These are phyloP conservation scores for Strigops habroptila DNA, from an alignment of 2,113 vertebrate species.

Conservation along the genomic window DNA sequence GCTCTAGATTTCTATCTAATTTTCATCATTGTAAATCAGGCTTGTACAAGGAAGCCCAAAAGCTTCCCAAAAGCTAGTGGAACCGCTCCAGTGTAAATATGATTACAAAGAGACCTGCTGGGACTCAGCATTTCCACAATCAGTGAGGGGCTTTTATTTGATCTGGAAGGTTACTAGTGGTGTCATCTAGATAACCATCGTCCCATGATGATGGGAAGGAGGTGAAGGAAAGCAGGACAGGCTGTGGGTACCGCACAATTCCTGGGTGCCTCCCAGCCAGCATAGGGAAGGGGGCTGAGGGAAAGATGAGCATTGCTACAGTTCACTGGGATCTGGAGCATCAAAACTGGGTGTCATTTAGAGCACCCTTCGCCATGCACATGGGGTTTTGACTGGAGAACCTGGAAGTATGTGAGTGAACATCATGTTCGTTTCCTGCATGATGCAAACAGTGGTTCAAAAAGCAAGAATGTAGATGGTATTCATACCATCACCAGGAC, in stretches of 20 bases:
- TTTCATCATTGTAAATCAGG: background rate
- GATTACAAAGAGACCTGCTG: background rate
- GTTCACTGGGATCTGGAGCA: background rate
- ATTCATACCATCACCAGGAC: background rate
- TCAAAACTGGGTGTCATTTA: background rate
- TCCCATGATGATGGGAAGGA: background rate
- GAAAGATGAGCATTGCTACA: background rate
- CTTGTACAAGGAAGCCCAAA: background rate
- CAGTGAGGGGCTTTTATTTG: background rate
- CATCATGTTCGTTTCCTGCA: fast-evolving
- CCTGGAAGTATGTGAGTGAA: fast-evolving
- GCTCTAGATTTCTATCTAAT: background rate
- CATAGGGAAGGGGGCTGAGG: background rate
- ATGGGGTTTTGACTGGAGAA: background rate
- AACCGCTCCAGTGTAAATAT: background rate
- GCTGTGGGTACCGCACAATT: background rate
- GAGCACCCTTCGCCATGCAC: background rate
- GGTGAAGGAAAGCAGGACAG: background rate
- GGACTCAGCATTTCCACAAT: background rate
- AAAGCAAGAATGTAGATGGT: background rate
- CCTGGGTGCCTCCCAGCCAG: background rate
- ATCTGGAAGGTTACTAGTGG: background rate
- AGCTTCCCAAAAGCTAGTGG: background rate
- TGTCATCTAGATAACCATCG: background rate
- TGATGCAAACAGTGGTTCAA: background rate